These are phyloP conservation scores for Eumaeus atala DNA, from an alignment of 1,140 invertebrate species.

Conservation along the genomic window DNA sequence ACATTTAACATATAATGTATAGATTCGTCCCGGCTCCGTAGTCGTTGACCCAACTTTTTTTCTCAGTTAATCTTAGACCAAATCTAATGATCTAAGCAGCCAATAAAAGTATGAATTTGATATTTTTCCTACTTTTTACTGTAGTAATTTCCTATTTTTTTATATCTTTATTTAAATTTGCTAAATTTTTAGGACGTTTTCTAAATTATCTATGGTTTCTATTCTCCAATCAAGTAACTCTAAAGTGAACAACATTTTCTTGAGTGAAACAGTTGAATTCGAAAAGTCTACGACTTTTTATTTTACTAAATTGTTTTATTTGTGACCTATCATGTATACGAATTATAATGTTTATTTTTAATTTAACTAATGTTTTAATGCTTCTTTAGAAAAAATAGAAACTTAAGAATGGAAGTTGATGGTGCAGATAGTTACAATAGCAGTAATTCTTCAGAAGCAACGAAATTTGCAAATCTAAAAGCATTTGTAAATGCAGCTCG, in stretches of 20 bases:
- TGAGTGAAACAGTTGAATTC: slow-evolving; percentile 33
- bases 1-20: no score
- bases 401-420: slow-evolving; percentile 49
- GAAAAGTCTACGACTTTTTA: slow-evolving; percentile 12
- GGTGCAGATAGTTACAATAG: slow-evolving; percentile 42
- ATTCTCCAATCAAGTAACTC: slow-evolving; percentile 1
- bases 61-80: no score
- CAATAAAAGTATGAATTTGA: no score
- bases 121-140: no score
- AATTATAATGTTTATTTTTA: not conserved
- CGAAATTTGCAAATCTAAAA: slow-evolving; percentile 63
- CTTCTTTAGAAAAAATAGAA: not conserved
- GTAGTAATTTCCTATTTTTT: no score
- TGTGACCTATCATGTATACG: no score
- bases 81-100: no score
- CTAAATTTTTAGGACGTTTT: no score
- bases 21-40: no score
- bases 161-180: no score
- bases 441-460: slow-evolving; percentile 42
- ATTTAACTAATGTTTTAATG: not conserved
- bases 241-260: not conserved
- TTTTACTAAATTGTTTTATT: not conserved
- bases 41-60: no score
- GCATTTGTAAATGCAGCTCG: slow-evolving; percentile 63
- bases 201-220: not conserved